These are phyloP conservation scores for Allacma fusca DNA, from an alignment of 2,888 invertebrate species.

Conservation along the genomic window DNA sequence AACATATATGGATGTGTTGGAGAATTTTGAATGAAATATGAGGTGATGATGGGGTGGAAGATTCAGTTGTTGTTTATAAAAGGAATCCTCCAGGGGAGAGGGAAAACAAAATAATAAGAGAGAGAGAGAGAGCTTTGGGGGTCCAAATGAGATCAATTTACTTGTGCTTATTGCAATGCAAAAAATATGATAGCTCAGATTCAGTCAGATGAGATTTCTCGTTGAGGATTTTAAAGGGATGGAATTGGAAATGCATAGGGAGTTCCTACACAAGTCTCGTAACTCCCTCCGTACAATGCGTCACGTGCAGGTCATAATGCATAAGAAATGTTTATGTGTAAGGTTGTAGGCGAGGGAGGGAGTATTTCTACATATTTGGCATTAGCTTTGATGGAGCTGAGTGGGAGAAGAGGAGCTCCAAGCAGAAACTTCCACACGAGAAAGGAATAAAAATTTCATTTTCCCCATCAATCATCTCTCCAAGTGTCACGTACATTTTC, in stretches of 20 bases:
- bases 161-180: slow-evolving; percentile 24
- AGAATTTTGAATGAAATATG: no score
- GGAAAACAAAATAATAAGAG: not conserved
- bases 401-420: slow-evolving; percentile 13
- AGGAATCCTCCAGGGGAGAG: no score
- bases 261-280: no score
- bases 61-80: no score
- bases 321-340: no score
- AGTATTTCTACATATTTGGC: not conserved
- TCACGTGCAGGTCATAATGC: no score
- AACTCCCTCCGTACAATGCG: no score
- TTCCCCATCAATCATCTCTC: slow-evolving; percentile 53
- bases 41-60: no score
- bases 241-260: no score
- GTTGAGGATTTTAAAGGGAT: no score
- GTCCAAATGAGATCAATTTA: slow-evolving; percentile 33
- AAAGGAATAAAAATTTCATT: slow-evolving; percentile 53
- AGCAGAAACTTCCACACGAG: slow-evolving; percentile 42
- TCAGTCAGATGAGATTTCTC: not conserved
- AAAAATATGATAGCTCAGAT: slow-evolving; percentile 2
- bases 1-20: no score
- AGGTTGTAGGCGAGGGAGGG: not conserved
- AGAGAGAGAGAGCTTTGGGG: not conserved
- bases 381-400: slow-evolving; percentile 4
- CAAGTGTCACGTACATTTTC: not conserved